These are phyloP conservation scores for Pristionchus arcanus DNA, from an alignment of 2,888 invertebrate genomes.

Conservation along the genomic window DNA sequence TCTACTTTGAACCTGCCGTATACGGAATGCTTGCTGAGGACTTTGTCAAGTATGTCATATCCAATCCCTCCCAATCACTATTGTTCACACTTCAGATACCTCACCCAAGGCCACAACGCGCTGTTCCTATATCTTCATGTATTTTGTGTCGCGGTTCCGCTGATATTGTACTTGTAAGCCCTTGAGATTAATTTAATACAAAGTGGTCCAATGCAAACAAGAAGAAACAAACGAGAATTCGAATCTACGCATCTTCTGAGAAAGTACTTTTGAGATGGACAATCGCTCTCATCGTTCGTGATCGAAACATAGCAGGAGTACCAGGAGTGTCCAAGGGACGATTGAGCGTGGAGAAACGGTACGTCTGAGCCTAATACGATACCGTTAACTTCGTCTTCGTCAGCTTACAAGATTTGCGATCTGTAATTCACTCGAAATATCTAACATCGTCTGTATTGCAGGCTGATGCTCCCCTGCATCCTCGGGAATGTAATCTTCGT, in stretches of 20 bases:
- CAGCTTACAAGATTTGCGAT: too few relatives aligned
- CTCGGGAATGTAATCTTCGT: slow-evolving; percentile 11
- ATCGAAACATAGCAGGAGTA: neutral
- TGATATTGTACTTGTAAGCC: slow-evolving; percentile 23
- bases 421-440: too few relatives aligned
- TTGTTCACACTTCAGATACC: slow-evolving; percentile 15
- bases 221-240: too few relatives aligned
- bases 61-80: too few relatives aligned
- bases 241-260: too few relatives aligned
- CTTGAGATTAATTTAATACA: too few relatives aligned
- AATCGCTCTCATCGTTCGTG: neutral
- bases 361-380: neutral
- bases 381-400: neutral
- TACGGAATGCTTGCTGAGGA: slow-evolving; percentile 47
- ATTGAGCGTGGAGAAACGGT: slow-evolving; percentile 36
- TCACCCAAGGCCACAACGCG: neutral
- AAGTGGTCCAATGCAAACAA: too few relatives aligned
- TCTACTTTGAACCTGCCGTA: slow-evolving; percentile 48
- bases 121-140: slow-evolving; percentile 23
- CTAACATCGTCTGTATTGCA: neutral
- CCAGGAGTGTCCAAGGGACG: slow-evolving; percentile 3
- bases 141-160: slow-evolving; percentile 14
- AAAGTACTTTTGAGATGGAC: slow-evolving; percentile 28
- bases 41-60: slow-evolving; percentile 12
- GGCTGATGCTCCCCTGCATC: slow-evolving; percentile 21